Base-by-base conservation (phyloP, 2,888 invertebrate species). In the Lamellibrachia satsuma region DNA sequence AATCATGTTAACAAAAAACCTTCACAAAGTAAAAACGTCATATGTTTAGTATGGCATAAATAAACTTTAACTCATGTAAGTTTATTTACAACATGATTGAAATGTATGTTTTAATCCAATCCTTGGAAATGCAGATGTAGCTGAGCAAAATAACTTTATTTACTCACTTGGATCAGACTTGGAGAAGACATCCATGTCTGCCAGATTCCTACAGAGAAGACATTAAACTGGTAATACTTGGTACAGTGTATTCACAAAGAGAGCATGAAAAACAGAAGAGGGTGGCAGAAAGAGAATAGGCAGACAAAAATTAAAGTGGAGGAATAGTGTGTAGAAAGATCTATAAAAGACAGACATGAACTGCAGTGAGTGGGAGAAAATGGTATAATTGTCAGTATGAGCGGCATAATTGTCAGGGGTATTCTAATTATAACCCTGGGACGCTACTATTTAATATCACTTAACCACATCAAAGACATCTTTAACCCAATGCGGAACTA, bases 111-210 rank as follows among this genome's bases (percentile, higher is more conserved):
- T 75, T 75, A 75, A 15, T 15, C 22, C 15, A 57, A 75, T 15
- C 75, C 75, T 75, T 15, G 15, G 75, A 75, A 3, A 2, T 75
- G 75, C 22, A 15, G 22, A 75, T 75, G 2, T 22, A 22, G 75
- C 75, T 6, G 22, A 9, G 55, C 55, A 55, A 55, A 55, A 22
- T 75, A 75, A 75, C 22, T 22, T 75, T 75, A 75, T 75, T 75
- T 75, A 92, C 93, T 93, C 92, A 93, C 93, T 95, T 92, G 96
- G 96, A 94, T 96, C 96, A 51, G 96, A 96, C 94, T 96, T 96
- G 57, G 96, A 96, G 93, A 96, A 96, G 7, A 96, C 95, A 95
- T 96, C 96, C 93, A 96, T 95, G 94, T 96, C 96, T 92, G 95
- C 95, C 22, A 96, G 94, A 92, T 96, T 96, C 92, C 96, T 96